Base-by-base conservation (phyloP, 2,797 vertebrate species). In the Mormyrops attenuatus region DNA sequence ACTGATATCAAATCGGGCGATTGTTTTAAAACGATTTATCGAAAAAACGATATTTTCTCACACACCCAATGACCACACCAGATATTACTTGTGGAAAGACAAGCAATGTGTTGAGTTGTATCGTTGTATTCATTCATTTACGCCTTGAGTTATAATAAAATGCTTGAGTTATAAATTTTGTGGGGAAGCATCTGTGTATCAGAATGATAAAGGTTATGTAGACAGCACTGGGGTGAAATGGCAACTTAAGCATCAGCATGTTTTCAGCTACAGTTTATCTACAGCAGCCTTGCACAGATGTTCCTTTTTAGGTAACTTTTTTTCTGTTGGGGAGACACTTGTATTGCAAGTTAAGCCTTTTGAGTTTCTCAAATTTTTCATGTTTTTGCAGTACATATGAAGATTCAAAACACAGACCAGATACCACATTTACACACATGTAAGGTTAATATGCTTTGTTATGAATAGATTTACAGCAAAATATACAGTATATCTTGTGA, bases 361-460 rank as follows among this genome's bases (percentile, higher is more conserved):
- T 49, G 47, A 85, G 82, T 49, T 52, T 88, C 57, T 88, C 87
- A n/a, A 44, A 26, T 57, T 88, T 30, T 88, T 52, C 53, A 87
- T 52, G 30, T 60, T 85, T 85, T 85, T 49, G 9, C 82, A 52
- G 49, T 26, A n/a, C 11, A 50, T 22, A 52, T 47, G 44, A 22
- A 85, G 44, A 85, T 52, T 30, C 82, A 85, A 52, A 52, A 85
- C 44, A 85, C 44, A 85, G n/a, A 11, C 82, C 8, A 26, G n/a
- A 49, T 50, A 49, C 44, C 50, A 52, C 85, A 26, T 47, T 22
- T n/a, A 85, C 77, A 44, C 20, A 47, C 20, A n/a, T 80, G 7
- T 3, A 47, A n/a, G 41, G 38, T 47, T 66, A 69, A 69, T 34
- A 80, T 47, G 41, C 9, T 47, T 77, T 44, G 77, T 47, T n/a